Conservation (phyloP, 2,113 vertebrate genomes). For the Synodontis membranacea region DNA sequence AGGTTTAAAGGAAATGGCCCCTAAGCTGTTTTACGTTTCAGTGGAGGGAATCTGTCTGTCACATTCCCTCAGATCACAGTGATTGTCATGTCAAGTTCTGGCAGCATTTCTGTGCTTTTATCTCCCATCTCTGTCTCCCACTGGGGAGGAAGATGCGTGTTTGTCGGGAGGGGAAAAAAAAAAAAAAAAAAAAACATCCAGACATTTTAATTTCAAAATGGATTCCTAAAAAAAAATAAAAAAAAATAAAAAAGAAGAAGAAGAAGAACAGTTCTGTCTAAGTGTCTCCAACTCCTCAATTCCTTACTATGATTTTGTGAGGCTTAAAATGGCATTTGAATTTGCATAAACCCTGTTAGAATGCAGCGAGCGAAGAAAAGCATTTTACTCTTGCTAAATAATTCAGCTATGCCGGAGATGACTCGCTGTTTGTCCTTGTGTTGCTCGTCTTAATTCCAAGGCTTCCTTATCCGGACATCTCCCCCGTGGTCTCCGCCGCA, state of each 20-base stretch:
- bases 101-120: constrained; percentile 57
- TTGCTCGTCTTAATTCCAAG: constrained; percentile 31
- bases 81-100: constrained; percentile 39
- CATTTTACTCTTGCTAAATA: background rate
- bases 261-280: background rate
- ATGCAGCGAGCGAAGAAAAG: background rate
- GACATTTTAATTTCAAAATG: constrained; percentile 7
- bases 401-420: background rate
- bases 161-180: background rate
- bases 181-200: background rate
- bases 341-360: background rate
- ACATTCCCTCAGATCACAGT: constrained; percentile 47
- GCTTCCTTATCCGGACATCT: constrained; percentile 20
- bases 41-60: constrained; percentile 49
- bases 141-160: background rate
- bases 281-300: background rate
- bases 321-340: background rate
- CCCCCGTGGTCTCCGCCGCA: constrained; percentile 20
- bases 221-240: constrained; percentile 6
- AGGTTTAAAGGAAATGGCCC: constrained; percentile 59
- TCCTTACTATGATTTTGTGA: background rate
- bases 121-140: constrained; percentile 26
- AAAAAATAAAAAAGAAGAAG: no score
- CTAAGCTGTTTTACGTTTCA: constrained; percentile 52
- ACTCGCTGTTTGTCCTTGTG: constrained; percentile 42